These are phyloP conservation scores for Pristionchus japonicus DNA, from an alignment of 2,888 invertebrate species.

Conservation along the genomic window DNA sequence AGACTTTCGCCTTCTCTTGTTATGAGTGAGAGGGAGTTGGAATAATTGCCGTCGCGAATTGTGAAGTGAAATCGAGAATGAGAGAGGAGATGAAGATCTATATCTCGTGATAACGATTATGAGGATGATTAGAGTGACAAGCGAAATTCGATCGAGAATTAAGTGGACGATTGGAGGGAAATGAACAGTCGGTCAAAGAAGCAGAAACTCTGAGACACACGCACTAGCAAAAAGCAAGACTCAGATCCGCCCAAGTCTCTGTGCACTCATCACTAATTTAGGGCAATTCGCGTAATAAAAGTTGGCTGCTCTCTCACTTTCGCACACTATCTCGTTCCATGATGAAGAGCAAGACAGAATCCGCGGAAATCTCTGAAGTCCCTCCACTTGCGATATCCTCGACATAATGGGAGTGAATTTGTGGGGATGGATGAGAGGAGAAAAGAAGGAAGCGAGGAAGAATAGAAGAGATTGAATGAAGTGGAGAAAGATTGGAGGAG, in stretches of 20 bases:
- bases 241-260: background rate
- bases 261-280: background rate
- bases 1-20: background rate
- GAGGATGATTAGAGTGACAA: constrained; percentile 5
- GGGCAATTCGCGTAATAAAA: background rate
- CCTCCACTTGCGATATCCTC: constrained; percentile 2
- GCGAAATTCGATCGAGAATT: background rate
- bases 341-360: background rate
- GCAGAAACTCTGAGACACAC: no score
- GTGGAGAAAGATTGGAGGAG: background rate
- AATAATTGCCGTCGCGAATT: background rate
- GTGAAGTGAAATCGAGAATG: background rate
- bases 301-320: background rate
- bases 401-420: constrained; percentile 8
- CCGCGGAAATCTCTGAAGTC: background rate
- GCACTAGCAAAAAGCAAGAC: background rate
- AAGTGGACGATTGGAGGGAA: no score
- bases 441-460: constrained; percentile 29
- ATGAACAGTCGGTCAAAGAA: no score
- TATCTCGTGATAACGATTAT: background rate
- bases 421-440: background rate
- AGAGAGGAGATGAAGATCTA: background rate
- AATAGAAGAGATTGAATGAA: constrained; percentile 7
- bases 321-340: background rate
- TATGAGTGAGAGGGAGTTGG: background rate